A percentile compares a stretch with the other conserved stretches of the same genome.
Evolutionary conservation across 2,888 invertebrate genomes (phyloP).

Genomic region (Aricia artaxerxes): DNA sequence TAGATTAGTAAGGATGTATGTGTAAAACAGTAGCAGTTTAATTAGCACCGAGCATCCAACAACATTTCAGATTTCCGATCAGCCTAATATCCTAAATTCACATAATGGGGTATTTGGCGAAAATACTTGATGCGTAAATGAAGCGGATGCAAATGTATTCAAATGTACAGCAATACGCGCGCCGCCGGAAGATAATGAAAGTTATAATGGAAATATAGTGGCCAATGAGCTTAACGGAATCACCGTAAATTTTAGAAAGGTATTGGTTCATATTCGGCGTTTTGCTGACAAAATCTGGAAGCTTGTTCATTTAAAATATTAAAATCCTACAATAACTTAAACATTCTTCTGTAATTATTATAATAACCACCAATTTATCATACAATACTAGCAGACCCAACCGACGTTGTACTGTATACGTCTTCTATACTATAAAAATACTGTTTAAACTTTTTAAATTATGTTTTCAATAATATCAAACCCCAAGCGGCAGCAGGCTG

Average conservation of each 20-base stretch:
- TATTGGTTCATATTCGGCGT: background rate
- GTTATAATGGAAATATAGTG: slow-evolving; percentile 34
- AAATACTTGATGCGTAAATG: slow-evolving; percentile 17
- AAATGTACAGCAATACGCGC: slow-evolving; percentile 43
- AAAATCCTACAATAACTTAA: too few relatives aligned
- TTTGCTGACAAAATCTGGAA: background rate
- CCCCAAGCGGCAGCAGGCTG: too few relatives aligned
- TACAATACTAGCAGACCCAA: too few relatives aligned
- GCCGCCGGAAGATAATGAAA: slow-evolving; percentile 36
- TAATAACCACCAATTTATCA: too few relatives aligned
- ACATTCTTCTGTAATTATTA: too few relatives aligned
- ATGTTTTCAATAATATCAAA: too few relatives aligned
- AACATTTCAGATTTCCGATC: slow-evolving; percentile 3
- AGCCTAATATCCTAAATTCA: slow-evolving; percentile 7
- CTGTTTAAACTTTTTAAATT: too few relatives aligned
- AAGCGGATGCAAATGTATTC: slow-evolving; percentile 48
- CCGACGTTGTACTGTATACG: too few relatives aligned
- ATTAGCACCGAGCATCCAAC: background rate
- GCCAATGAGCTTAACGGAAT: slow-evolving; percentile 24
- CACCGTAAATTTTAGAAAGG: background rate
- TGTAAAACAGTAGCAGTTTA: background rate
- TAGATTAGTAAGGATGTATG: too few relatives aligned
- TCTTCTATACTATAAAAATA: too few relatives aligned
- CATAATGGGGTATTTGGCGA: background rate
- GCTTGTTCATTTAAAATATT: background rate